Evolutionary conservation across 2,113 vertebrate genomes (phyloP).

Genomic region (Dromaius novaehollandiae): DNA sequence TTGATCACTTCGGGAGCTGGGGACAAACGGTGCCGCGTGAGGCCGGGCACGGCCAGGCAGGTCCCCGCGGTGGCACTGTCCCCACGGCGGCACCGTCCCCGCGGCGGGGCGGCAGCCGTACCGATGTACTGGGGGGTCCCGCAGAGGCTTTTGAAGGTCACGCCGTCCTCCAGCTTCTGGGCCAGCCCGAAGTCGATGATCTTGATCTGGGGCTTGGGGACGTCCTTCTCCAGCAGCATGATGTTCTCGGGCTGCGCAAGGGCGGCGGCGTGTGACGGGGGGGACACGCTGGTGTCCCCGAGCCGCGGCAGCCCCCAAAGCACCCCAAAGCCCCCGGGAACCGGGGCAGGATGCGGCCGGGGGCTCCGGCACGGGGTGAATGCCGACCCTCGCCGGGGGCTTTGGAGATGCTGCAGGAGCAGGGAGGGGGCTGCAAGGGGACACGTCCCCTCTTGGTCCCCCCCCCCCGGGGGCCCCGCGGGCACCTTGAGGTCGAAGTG

Average conservation of each 20-base stretch:
- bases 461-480: too few relatives aligned
- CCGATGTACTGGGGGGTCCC: conserved; percentile 90
- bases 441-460: too few relatives aligned
- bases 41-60: not conserved
- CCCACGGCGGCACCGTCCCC: too few relatives aligned
- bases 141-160: conserved; percentile 75
- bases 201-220: conserved; percentile 74
- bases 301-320: not conserved
- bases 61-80: not conserved
- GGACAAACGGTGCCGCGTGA: not conserved
- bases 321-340: not conserved
- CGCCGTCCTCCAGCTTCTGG: conserved; percentile 70
- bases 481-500: conserved; percentile 79
- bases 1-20: conserved; percentile 81
- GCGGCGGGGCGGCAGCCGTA: not conserved
- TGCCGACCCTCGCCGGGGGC: not conserved
- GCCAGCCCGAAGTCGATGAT: conserved; percentile 84
- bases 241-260: conserved; percentile 80
- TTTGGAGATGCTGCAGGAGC: not conserved
- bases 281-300: too few relatives aligned
- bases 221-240: conserved; percentile 77
- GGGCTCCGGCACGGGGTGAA: too few relatives aligned
- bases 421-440: too few relatives aligned
- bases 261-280: rapidly evolving
- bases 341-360: not conserved